phyloP scores from a whole-genome alignment of 2,113 vertebrate species.

The Jacana jacana region DNA sequence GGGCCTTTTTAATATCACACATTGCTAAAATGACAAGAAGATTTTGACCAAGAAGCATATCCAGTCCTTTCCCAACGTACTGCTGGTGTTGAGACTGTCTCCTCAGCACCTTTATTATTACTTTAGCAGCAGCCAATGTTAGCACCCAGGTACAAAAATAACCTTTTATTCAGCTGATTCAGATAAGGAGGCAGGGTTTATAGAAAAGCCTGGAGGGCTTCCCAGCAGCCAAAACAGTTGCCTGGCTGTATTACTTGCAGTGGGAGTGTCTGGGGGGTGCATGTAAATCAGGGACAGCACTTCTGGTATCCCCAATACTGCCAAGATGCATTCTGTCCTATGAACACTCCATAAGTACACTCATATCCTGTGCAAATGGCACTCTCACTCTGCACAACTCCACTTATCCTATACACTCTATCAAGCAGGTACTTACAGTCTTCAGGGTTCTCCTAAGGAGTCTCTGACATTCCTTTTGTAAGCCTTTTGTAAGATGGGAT shows the following conservation, averaged over 20 bases:
- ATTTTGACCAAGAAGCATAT: not conserved
- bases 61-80: not conserved
- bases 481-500: not conserved
- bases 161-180: not conserved
- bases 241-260: not conserved
- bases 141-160: not conserved
- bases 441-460: not conserved
- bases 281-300: not conserved
- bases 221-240: not conserved
- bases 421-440: not conserved
- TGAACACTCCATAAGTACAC: not conserved
- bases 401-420: not conserved
- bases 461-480: not conserved
- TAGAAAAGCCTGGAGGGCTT: slow-evolving; percentile 6
- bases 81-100: not conserved
- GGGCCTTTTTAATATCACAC: not conserved
- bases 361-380: not conserved
- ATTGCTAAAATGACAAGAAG: not conserved
- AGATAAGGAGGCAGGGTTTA: not conserved
- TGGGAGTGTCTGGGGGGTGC: not conserved
- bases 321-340: not conserved
- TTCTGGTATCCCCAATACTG: not conserved
- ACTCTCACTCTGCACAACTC: not conserved
- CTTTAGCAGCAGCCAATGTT: not conserved
- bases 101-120: not conserved